phyloP scores from a whole-genome alignment of 64 coral and sea anemone species.

The Acropora yongei region DNA sequence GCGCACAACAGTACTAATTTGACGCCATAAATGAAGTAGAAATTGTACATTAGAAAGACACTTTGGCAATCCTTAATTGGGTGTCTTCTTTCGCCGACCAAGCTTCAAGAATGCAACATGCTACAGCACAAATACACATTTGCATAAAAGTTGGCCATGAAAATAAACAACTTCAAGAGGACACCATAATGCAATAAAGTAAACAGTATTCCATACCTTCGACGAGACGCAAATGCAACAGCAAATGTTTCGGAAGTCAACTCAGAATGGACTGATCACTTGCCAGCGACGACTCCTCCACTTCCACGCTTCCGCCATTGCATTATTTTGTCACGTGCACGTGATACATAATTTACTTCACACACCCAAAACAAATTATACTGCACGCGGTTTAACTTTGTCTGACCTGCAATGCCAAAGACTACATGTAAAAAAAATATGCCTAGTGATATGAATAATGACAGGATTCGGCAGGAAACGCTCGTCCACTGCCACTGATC shows the following conservation, averaged over 20 bases:
- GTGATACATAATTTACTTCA: not conserved
- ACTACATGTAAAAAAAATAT: too few relatives aligned
- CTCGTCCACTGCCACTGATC: too few relatives aligned
- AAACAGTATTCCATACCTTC: not conserved
- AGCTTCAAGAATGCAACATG: not conserved
- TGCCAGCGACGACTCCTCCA: not conserved
- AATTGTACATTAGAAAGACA: too few relatives aligned
- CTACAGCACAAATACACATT: not conserved
- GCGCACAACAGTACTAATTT: too few relatives aligned
- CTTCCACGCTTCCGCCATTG: not conserved
- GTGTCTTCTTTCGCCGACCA: too few relatives aligned
- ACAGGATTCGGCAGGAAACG: too few relatives aligned
- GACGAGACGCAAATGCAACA: not conserved
- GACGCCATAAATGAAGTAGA: too few relatives aligned
- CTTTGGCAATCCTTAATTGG: too few relatives aligned
- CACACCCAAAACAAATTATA: too few relatives aligned
- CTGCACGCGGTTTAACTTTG: too few relatives aligned
- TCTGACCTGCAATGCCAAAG: too few relatives aligned
- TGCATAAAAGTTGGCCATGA: not conserved
- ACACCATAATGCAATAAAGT: not conserved
- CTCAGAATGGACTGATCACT: not conserved
- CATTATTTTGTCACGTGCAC: conserved; percentile 33
- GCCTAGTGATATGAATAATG: too few relatives aligned
- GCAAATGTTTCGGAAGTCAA: not conserved
- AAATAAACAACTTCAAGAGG: not conserved